Percentiles rank a stretch among this genome's conserved stretches.
Conservation (phyloP, 2,113 vertebrate genomes). For the Caranx ignobilis region DNA sequence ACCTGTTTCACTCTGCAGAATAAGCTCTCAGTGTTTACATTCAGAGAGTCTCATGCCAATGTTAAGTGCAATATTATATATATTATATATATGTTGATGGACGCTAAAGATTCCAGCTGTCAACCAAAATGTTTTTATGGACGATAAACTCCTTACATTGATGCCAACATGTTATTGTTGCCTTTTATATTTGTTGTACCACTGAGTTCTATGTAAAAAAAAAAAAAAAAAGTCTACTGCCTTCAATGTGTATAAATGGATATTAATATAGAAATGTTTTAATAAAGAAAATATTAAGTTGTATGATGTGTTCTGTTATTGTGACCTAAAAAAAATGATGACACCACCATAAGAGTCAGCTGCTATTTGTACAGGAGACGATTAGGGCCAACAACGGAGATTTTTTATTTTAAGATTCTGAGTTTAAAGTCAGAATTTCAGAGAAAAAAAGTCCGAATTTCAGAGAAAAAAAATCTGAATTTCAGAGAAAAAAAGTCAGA, state of each 20-base stretch:
- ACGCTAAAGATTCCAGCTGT: conserved; percentile 56
- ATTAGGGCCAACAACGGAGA: too few species aligned
- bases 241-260: conserved; percentile 66
- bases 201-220: conserved; percentile 30
- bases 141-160: conserved; percentile 33
- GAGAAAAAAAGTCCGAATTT: too few species aligned
- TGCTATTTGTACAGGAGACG: not conserved
- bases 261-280: conserved; percentile 70
- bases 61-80: conserved; percentile 78
- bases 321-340: not conserved
- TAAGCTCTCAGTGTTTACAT: conserved; percentile 58
- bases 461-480: too few species aligned
- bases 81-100: conserved; percentile 60
- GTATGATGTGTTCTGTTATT: not conserved
- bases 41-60: conserved; percentile 56
- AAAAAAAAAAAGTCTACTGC: conserved; percentile 38
- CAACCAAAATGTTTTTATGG: conserved; percentile 75
- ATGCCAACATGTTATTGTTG: conserved; percentile 58
- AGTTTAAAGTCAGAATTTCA: too few species aligned
- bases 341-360: not conserved
- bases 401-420: too few species aligned
- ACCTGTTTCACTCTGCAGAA: conserved; percentile 36
- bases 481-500: too few species aligned
- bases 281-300: conserved; percentile 65
- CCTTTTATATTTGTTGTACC: conserved; percentile 68